phyloP scores from a whole-genome alignment of 1,140 invertebrate genomes.

The Cyrtorhinus lividipennis region DNA sequence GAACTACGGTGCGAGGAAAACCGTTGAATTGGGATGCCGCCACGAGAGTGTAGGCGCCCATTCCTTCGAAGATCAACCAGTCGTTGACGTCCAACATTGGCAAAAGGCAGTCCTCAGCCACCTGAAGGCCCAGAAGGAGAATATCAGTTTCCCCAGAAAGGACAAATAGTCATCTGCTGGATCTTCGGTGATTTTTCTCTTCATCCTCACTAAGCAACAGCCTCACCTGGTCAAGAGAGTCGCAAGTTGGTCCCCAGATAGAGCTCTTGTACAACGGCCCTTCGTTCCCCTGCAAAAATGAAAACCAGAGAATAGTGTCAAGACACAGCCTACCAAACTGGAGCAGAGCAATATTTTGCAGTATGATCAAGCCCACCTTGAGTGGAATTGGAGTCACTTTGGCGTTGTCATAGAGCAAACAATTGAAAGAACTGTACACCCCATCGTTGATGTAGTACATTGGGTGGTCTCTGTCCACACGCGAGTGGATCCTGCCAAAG shows the following conservation, averaged over 20 bases:
- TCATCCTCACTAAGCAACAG: too few species aligned
- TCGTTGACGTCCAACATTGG: constrained; percentile 64
- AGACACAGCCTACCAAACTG: too few species aligned
- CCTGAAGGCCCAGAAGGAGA: too few species aligned
- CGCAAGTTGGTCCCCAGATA: constrained; percentile 92
- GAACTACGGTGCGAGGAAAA: constrained; percentile 58
- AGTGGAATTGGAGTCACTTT: constrained; percentile 49
- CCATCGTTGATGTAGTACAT: constrained; percentile 99
- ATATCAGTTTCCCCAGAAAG: too few species aligned
- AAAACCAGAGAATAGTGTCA: too few species aligned
- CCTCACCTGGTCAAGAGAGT: constrained; percentile 81
- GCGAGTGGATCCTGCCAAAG: constrained; percentile 74
- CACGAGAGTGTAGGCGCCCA: constrained; percentile 88
- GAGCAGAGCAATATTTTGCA: too few species aligned
- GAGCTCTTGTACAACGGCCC: constrained; percentile 41
- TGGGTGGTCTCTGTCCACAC: constrained; percentile 44
- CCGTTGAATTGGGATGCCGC: constrained; percentile 83
- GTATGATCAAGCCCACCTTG: too few species aligned
- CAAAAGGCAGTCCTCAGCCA: constrained; percentile 29
- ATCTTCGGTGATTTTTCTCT: too few species aligned
- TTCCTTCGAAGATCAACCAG: constrained; percentile 76
- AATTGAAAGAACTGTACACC: constrained; percentile 97
- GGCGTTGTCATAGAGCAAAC: constrained; percentile 88
- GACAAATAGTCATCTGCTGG: too few species aligned
- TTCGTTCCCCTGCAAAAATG: constrained; percentile 30